Evolutionary conservation across 2,113 vertebrate species (phyloP), one percentile per base, ranked within the genome.

Genomic region (Hyperoodon ampullatus): DNA sequence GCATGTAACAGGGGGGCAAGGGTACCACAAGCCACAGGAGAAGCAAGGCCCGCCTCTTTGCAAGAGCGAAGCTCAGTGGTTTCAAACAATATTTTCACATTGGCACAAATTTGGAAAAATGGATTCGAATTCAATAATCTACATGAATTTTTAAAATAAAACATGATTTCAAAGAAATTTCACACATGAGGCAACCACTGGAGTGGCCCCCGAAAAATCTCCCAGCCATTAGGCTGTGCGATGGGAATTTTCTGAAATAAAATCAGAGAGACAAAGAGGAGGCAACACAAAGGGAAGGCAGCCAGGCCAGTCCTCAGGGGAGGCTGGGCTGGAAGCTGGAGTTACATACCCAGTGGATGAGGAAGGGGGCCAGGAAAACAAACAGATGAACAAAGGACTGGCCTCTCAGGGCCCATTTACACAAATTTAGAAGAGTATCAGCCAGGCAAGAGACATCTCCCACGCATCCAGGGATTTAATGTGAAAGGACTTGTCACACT

Each of bases 111-210:
- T 84, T 60, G 83, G 53, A 71, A 88, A 92, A 80, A 80, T 58
- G 60, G 47, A 85, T 75, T 5, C 2, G 0, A 94, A 88, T 47
- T 88, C 68, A 66, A 70, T 58, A 63, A 33, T 47, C 77, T 63
- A 30, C 65, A 35, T 23, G 30, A 61, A 21, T 55, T 80, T 91
- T 92, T 58, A 42, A 90, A 95, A 60, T 44, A n/a, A 78, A 93
- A 72, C 82, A 74, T 19, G 50, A 63, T 35, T 92, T 84, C 83
- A 88, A 84, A 93, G 83, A 70, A 88, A 50, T 53, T n/a, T 85
- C 66, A 8, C 35, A 61, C 39, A 72, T 28, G 66, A 30, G 55
- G 53, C 75, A 58, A 75, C 82, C 60, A 9, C 82, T 50, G 68
- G 39, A 18, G 6, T 1, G 16, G 7, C 16, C 30, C 28, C n/a